Percentiles rank a stretch among this genome's conserved stretches.
These are phyloP conservation scores for Peromyscus attwateri DNA, from an alignment of 2,797 vertebrate species.

Conservation along the genomic window DNA sequence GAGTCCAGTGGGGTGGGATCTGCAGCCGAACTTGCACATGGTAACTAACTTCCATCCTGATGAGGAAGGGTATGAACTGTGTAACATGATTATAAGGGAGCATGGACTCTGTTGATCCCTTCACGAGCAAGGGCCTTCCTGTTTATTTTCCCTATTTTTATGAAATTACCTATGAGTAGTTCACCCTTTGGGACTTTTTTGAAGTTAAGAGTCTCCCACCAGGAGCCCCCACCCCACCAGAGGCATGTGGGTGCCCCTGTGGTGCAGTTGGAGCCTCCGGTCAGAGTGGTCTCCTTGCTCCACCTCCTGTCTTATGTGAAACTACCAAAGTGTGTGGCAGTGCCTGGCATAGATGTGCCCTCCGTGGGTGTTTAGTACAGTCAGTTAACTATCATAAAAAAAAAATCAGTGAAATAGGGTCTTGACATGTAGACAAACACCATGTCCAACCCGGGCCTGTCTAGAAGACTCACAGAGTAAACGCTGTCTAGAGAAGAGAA, in stretches of 20 bases:
- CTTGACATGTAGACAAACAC: not conserved
- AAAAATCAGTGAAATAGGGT: not conserved
- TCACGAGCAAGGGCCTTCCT: not conserved
- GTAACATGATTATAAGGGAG: not conserved
- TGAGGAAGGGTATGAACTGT: not conserved
- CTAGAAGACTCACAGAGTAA: not conserved
- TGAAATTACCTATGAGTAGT: not conserved
- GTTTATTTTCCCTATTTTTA: not conserved
- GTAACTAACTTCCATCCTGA: not conserved
- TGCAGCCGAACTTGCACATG: not conserved
- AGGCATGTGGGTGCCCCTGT: not conserved
- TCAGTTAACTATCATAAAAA: not conserved
- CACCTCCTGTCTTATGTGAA: not conserved
- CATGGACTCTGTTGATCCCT: not conserved
- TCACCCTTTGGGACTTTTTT: conserved; percentile 19
- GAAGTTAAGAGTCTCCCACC: not conserved
- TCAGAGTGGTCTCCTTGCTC: not conserved
- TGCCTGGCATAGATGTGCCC: not conserved
- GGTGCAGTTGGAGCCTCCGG: not conserved
- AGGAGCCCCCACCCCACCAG: not conserved
- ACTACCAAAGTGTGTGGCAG: not conserved
- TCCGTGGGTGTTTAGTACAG: not conserved
- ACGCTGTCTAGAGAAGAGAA: not conserved
- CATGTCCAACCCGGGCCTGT: not conserved
- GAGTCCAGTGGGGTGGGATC: not conserved